These are phyloP conservation scores for Ctenopoma multispine DNA, from an alignment of 2,797 vertebrate genomes.

Conservation along the genomic window DNA sequence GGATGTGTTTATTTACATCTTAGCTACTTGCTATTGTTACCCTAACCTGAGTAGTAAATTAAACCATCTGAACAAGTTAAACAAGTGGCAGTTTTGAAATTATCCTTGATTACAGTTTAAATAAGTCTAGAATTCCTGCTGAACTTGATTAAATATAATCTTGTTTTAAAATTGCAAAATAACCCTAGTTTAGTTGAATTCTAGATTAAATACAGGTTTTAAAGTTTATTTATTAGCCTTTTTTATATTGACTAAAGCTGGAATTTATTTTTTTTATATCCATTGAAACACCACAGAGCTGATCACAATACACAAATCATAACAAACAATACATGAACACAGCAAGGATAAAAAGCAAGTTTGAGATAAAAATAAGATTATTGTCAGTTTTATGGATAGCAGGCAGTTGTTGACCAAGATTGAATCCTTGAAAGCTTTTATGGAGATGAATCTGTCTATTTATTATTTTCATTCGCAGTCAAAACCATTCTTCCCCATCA, in stretches of 20 bases:
- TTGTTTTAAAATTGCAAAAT: conserved; percentile 60
- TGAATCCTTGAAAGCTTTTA: conserved; percentile 62
- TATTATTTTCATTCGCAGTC: conserved; percentile 55
- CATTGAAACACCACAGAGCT: not conserved
- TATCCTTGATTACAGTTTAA: conserved; percentile 66
- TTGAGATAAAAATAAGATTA: conserved; percentile 30
- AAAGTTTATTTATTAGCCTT: conserved; percentile 26
- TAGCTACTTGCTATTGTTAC: conserved; percentile 39
- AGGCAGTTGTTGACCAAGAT: conserved; percentile 49
- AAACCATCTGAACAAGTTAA: conserved; percentile 62
- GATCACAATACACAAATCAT: not conserved
- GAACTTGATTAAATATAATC: conserved; percentile 62
- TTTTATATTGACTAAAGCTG: conserved; percentile 35
- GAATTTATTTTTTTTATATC: conserved; percentile 28
- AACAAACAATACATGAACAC: conserved; percentile 24
- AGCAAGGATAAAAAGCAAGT: conserved; percentile 11
- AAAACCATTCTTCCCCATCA: conserved; percentile 46
- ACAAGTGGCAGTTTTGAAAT: conserved; percentile 64
- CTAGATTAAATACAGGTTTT: conserved; percentile 44
- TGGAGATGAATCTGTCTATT: conserved; percentile 65
- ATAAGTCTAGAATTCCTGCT: conserved; percentile 53
- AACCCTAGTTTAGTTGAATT: conserved; percentile 56
- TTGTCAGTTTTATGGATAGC: conserved; percentile 38
- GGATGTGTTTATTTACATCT: conserved; percentile 37
- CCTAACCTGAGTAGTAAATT: conserved; percentile 32